Base-by-base conservation (phyloP, 1,140 invertebrate genomes). In the Orussus abietinus region DNA sequence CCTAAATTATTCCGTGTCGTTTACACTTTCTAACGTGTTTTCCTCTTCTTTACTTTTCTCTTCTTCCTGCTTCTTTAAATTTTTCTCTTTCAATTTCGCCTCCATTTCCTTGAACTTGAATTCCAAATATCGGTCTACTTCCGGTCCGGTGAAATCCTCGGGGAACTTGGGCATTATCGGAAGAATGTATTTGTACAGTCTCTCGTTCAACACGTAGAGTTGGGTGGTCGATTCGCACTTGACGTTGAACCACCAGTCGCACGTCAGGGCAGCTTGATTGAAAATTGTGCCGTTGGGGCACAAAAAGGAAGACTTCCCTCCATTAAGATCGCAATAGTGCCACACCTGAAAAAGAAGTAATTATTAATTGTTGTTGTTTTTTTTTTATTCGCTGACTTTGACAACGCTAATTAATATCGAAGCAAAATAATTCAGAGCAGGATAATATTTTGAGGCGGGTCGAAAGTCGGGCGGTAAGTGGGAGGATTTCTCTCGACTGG, bases 191-290 rank as follows among this genome's bases (percentile, higher is more conserved):
- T 91, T 90, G 62, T 91, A 92, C 0, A 92, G 77, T 28, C 90
- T 79, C 59, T 91, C 88, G 49, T 93, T 93, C 1, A 93, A 68
- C 5, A 91, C 88, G 61, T 92, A 93, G 0, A 90, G 75, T 60
- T 90, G 87, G 1, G 86, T 69, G 0, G 89, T 90, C 2, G 84
- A 80, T 14, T 83, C 79, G 62, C 90, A 93, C 47, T 86, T 81
- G 0, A 91, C 88, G 60, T 91, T 92, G 66, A 90, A 92, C 90
- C 90, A 92, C 90, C 90, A 92, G 63, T 92, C 88, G 52, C 90
- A 93, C 0, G 88, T 91, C 0, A 90, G 67, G 1, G 80, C 81
- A 2, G 85, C 83, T 76, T 94, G 91, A 59, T 85, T 91, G 71
- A 93, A 94, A 54, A 93, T 86, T 3, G 91, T 94, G 12, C 90